Percentiles rank a stretch among this genome's conserved stretches.
These are phyloP conservation scores for Celastrina argiolus DNA, from an alignment of 2,888 invertebrate genomes.

Conservation along the genomic window DNA sequence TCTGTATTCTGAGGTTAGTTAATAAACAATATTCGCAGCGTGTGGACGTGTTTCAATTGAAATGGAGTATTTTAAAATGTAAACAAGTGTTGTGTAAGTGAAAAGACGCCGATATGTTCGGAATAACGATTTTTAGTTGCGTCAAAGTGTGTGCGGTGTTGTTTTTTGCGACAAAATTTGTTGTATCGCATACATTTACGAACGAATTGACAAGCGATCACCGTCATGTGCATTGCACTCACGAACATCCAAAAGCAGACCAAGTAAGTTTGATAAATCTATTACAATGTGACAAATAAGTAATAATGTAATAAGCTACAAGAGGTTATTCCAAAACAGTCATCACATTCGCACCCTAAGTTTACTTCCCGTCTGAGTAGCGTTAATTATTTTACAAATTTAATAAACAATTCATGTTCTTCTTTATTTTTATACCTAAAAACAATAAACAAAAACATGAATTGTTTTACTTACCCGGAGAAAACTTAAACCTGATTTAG, in stretches of 20 bases:
- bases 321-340: neutral
- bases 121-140: conserved; percentile 37
- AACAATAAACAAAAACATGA: no score
- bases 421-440: no score
- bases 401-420: no score
- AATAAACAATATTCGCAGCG: neutral
- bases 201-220: conserved; percentile 45
- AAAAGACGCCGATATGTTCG: conserved; percentile 41
- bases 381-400: no score
- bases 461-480: no score
- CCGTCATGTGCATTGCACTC: conserved; percentile 74
- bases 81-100: conserved; percentile 50
- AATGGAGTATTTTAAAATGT: conserved; percentile 47
- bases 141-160: conserved; percentile 40
- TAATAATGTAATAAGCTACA: neutral
- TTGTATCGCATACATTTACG: conserved; percentile 44
- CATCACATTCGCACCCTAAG: neutral
- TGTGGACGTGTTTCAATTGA: neutral
- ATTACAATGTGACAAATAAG: no score
- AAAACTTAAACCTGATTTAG: no score
- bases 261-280: conserved; percentile 71
- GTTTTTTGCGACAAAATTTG: conserved; percentile 38
- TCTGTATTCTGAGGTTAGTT: no score
- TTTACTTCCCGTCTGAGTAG: neutral
- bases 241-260: conserved; percentile 81